Evolutionary conservation across 2,797 vertebrate genomes (phyloP), one percentile per base, ranked within the genome.

Genomic region (Acanthopagrus latus): DNA sequence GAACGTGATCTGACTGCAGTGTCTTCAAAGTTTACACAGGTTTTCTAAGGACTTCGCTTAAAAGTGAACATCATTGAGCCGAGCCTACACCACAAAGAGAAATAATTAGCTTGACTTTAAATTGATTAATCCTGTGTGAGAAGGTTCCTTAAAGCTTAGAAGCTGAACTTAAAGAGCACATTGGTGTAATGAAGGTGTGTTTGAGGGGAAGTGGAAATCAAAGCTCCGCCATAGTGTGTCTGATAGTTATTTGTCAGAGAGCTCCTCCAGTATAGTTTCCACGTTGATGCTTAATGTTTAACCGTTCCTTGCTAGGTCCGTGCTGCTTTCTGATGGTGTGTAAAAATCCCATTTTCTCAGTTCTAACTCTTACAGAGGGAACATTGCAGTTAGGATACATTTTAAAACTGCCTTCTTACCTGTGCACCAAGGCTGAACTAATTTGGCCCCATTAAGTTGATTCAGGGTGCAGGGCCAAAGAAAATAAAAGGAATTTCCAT

Each of bases 281-380:
- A 20, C 20, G 65, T 52, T 64, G 41, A 70, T 71, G 66, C 67
- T 86, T 86, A 82, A 87, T 85, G 74, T 87, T 81, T 88, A 89
- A 91, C 86, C 5, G 12, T 4, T 75, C 44, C 85, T 64, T 67
- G 60, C 76, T 80, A 76, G 23, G 33, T 65, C 64, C 20, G 23
- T 44, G 14, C 62, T n/a, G 25, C 69, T 70, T 21, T 75, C 58
- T 55, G 59, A 59, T 63, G 20, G 21, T 78, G 75, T 86, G 69
- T 75, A 83, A 88, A 88, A 80, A 80, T 76, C 62, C 57, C 23
- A 48, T 71, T 71, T 89, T 81, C 82, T 86, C 85, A 77, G 69
- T 59, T 72, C 56, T 56, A 64, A 33, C 50, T 82, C 64, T 64
- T 21, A 60, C 63, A 20, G 59, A 58, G 57, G 62, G 81, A 79